A percentile compares a stretch with the other conserved stretches of the same genome.
phyloP scores from a whole-genome alignment of 2,113 vertebrate genomes.

The Otocyon megalotis region DNA sequence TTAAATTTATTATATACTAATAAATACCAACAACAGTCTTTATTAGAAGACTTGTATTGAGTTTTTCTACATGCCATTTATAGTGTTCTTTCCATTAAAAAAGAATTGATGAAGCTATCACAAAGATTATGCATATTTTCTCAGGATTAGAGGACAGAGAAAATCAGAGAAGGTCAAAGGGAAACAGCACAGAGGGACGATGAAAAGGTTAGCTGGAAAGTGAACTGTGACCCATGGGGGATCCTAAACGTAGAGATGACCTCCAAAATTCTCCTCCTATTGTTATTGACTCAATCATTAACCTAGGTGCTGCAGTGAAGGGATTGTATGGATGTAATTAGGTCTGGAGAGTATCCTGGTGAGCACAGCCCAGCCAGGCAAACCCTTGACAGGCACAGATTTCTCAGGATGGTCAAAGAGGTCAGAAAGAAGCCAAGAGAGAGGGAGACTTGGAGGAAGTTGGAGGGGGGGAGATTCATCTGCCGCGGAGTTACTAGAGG shows the following conservation, averaged over 20 bases:
- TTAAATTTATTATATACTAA: neutral
- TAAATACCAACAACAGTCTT: neutral
- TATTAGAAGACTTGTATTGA: neutral
- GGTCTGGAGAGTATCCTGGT: accelerated
- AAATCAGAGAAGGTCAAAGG: neutral
- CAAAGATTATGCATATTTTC: neutral
- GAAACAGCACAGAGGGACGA: neutral
- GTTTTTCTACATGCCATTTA: neutral
- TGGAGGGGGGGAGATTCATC: neutral
- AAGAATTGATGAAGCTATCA: neutral
- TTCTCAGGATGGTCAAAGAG: neutral
- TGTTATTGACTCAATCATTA: neutral
- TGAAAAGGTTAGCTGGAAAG: neutral
- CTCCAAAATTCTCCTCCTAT: neutral
- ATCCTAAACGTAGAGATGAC: neutral
- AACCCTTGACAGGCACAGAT: neutral
- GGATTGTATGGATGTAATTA: neutral
- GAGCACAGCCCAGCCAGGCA: accelerated
- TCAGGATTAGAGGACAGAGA: neutral
- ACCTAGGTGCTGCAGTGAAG: neutral
- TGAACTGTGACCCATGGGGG: accelerated
- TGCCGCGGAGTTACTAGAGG: neutral
- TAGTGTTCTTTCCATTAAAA: neutral
- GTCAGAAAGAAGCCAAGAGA: neutral
- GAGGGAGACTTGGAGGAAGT: neutral